These are phyloP conservation scores for Uloborus diversus DNA, from an alignment of 1,140 invertebrate genomes.

Conservation along the genomic window DNA sequence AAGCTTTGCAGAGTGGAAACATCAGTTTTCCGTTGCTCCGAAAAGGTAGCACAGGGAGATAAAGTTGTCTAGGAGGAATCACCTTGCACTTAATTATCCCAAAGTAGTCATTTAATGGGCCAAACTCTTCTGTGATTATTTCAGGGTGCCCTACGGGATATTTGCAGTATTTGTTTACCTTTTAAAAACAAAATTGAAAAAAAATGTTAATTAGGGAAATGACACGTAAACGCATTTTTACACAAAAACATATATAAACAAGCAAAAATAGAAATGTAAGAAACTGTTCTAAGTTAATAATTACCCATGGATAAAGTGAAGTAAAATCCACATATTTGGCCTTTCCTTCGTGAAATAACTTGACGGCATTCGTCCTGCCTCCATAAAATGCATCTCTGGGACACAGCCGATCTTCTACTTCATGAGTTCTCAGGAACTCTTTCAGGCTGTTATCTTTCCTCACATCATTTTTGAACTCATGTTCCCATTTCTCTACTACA, in stretches of 20 bases:
- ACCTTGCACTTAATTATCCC: background rate
- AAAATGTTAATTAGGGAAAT: background rate
- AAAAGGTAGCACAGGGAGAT: background rate
- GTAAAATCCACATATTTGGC: constrained; percentile 24
- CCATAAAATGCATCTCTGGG: constrained; percentile 10
- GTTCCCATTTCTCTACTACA: background rate
- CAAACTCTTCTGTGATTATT: background rate
- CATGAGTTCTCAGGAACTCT: background rate
- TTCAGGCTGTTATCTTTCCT: background rate
- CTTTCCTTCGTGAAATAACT: background rate
- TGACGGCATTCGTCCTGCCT: constrained; percentile 7
- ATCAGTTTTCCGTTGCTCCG: constrained; percentile 42
- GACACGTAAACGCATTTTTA: no score
- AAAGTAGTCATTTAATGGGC: background rate
- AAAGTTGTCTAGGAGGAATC: background rate
- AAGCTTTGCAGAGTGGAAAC: constrained; percentile 58
- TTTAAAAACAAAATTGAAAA: background rate
- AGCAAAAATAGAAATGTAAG: background rate
- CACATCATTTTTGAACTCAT: background rate
- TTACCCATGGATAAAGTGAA: constrained; percentile 11
- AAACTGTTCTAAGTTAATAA: background rate
- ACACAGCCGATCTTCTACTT: background rate
- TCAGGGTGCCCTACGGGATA: constrained; percentile 59
- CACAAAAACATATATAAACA: no score
- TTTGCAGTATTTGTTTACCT: background rate